Evolutionary conservation across 1,140 invertebrate genomes (phyloP), one percentile per base, ranked within the genome.

Genomic region (Calycopis cecrops): DNA sequence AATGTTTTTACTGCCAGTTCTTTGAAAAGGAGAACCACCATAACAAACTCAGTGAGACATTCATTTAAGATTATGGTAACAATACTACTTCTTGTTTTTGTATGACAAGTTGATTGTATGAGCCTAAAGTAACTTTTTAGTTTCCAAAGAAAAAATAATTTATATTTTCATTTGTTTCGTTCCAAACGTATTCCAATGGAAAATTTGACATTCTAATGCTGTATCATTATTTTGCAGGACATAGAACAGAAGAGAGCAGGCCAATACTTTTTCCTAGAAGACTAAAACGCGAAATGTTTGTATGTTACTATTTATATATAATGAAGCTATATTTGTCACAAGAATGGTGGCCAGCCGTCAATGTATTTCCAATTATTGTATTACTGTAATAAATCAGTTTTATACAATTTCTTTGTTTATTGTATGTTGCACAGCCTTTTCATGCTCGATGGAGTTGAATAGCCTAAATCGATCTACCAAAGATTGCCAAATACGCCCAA

Each of bases 201-300:
- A 8, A 42, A 14, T 9, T 9, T 12, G 9, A 12, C 35, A 34
- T 34, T 12, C 9, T 16, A 60, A 49, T 65, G 50, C 55, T 57
- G 18, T 60, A 58, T 67, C 55, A 68, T 70, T 85, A 79, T 81
- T 78, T 85, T 88, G 52, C 83, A 96, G 93, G 98, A 99, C 85
- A 92, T 94, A 67, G 98, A 99, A 79, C 98, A 99, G 88, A 99
- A 99, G 88, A 91, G 92, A 66, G 93, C 94, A 38, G 98, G 98
- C 47, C 98, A 99, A 88, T 99, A 96, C 88, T 99, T 99, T 92
- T 99, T 99, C 92, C 89, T 99, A 69, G 98, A 99, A 89, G 97
- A 99, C 85, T 97, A 93, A 70, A 16, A 14, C 37, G 42, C 38
- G 17, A 35, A 34, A 14, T 53, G 10, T 44, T 53, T 44, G 38